Conservation (phyloP, 2,797 vertebrate species). For the Chloroceryle inda region DNA sequence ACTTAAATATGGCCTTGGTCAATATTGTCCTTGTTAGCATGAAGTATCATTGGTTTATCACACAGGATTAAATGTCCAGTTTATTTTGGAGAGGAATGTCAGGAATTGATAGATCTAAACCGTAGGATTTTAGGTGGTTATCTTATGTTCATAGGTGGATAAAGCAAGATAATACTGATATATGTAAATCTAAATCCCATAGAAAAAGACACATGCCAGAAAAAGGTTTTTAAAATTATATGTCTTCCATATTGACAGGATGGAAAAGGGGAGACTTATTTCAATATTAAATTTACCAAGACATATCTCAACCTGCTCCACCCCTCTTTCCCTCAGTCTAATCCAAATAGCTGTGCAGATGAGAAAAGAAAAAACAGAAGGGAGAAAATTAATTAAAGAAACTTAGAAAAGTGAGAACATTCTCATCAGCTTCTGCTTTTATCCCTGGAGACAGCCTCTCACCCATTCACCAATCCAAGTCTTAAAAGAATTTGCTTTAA, state of each 20-base stretch:
- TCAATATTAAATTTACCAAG: not conserved
- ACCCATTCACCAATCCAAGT: not conserved
- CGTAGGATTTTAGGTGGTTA: not conserved
- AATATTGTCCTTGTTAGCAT: not conserved
- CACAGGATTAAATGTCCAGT: not conserved
- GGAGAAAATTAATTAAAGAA: not conserved
- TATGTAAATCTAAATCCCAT: not conserved
- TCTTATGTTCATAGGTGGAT: not conserved
- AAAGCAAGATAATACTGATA: not conserved
- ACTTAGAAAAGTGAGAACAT: not conserved
- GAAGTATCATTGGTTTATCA: not conserved
- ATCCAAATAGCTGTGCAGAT: not conserved
- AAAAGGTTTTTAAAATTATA: not conserved
- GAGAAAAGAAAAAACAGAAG: not conserved
- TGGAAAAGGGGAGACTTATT: not conserved
- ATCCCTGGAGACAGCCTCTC: not conserved
- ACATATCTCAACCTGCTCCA: fast-evolving
- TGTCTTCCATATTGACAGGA: not conserved
- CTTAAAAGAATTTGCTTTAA: constrained; percentile 44
- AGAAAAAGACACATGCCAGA: not conserved
- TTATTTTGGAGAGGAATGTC: not conserved
- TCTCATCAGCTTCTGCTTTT: constrained; percentile 15
- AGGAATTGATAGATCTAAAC: not conserved
- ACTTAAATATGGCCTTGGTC: not conserved
- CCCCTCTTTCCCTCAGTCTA: not conserved